Percentiles rank a stretch among this genome's conserved stretches.
Evolutionary conservation across 2,797 vertebrate species (phyloP).

Genomic region (Peromyscus attwateri): DNA sequence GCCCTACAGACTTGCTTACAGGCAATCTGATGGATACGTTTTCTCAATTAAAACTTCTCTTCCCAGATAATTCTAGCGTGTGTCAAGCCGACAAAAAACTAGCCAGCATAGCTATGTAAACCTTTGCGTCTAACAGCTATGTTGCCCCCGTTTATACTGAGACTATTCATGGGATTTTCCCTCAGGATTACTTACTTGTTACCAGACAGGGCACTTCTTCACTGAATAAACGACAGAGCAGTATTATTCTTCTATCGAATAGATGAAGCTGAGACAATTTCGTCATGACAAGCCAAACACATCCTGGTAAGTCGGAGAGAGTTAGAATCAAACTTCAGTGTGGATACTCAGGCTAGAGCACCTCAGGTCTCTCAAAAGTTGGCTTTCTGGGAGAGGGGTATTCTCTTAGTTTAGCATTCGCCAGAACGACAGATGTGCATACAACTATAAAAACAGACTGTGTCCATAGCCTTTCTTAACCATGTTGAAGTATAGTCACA

Average conservation of each 20-base stretch:
- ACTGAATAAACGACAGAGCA: conserved; percentile 69
- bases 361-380: conserved; percentile 13
- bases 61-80: not conserved
- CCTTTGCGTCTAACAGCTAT: conserved; percentile 23
- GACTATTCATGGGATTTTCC: not conserved
- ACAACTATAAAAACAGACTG: conserved; percentile 19
- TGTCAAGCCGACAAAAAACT: not conserved
- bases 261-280: conserved; percentile 70
- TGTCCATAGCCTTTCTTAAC: conserved; percentile 39
- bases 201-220: conserved; percentile 19
- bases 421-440: not conserved
- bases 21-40: not conserved
- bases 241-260: conserved; percentile 48
- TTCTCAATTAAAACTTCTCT: not conserved
- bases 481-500: not conserved
- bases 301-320: conserved; percentile 64
- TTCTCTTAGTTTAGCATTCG: conserved; percentile 33
- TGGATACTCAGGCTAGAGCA: not conserved
- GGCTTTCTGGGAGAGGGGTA: conserved; percentile 1
- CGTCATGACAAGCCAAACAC: not conserved
- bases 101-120: not conserved
- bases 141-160: conserved; percentile 44
- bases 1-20: not conserved
- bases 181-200: conserved; percentile 26
- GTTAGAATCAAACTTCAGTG: conserved; percentile 57